Percentiles rank a stretch among this genome's conserved stretches.
These are phyloP conservation scores for Puffinus mauretanicus DNA, from an alignment of 2,113 vertebrate genomes.

Conservation along the genomic window DNA sequence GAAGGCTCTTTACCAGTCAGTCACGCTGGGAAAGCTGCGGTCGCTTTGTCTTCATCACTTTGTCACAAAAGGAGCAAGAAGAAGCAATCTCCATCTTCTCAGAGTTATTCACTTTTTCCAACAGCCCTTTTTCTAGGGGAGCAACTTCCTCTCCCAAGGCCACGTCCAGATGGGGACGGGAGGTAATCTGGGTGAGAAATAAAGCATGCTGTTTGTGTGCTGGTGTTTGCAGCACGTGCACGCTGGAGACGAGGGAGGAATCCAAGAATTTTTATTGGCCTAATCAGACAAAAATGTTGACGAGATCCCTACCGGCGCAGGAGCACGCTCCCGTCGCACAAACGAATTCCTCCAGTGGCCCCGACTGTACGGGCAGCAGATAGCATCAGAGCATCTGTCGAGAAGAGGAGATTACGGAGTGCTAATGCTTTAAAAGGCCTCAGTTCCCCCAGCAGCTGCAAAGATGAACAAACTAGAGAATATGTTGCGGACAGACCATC, in stretches of 20 bases:
- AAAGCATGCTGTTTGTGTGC: fast-evolving
- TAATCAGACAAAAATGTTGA: not conserved
- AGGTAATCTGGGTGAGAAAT: not conserved
- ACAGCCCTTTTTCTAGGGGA: not conserved
- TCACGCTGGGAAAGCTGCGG: not conserved
- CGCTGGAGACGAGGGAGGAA: not conserved
- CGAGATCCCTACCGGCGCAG: not conserved
- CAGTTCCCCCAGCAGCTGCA: not conserved
- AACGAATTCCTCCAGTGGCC: not conserved
- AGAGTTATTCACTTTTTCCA: not conserved
- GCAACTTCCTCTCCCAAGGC: not conserved
- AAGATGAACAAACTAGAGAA: not conserved
- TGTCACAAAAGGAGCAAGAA: not conserved
- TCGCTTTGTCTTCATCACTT: fast-evolving
- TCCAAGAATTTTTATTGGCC: not conserved
- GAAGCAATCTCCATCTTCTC: not conserved
- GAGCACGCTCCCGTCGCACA: not conserved
- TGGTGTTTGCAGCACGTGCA: not conserved
- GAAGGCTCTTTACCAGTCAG: not conserved
- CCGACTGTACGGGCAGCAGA: not conserved
- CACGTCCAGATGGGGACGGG: fast-evolving
- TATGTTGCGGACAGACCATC: not conserved
- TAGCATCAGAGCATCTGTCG: not conserved
- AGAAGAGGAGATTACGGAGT: not conserved
- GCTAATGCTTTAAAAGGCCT: not conserved